phyloP scores from a whole-genome alignment of 2,888 invertebrate genomes.

The Dynastes grantii region DNA sequence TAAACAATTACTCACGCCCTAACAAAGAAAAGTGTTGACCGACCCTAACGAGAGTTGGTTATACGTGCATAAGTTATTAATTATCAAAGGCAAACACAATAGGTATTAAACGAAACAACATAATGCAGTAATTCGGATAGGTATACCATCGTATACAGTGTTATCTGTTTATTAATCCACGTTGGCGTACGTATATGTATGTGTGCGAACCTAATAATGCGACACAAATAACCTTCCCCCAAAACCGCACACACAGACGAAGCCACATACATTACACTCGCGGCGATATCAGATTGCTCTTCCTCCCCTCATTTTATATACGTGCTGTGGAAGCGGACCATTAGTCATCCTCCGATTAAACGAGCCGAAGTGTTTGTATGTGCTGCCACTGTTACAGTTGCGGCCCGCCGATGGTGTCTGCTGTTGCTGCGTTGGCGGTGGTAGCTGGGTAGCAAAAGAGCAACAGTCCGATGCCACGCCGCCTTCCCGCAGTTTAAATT shows the following conservation, averaged over 20 bases:
- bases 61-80: not conserved
- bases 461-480: not conserved
- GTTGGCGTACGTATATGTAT: not conserved
- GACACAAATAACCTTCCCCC: not conserved
- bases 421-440: not conserved
- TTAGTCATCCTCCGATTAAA: conserved; percentile 39
- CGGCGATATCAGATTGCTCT: not conserved
- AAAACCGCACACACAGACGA: not conserved
- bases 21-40: not conserved
- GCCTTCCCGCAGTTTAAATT: not conserved
- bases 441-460: conserved; percentile 2
- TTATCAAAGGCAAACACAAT: not conserved
- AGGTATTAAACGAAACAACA: conserved; percentile 12
- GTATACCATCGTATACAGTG: not conserved
- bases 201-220: no score
- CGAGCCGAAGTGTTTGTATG: conserved; percentile 1
- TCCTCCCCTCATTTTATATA: conserved; percentile 6
- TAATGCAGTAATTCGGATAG: not conserved
- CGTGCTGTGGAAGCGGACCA: conserved; percentile 19
- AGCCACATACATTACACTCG: not conserved
- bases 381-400: not conserved
- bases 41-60: no score
- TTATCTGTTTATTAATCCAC: conserved; percentile 4
- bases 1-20: not conserved
- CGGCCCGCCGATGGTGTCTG: not conserved